Evolutionary conservation across 2,888 invertebrate genomes (phyloP).

Genomic region (Monopis laevigella): DNA sequence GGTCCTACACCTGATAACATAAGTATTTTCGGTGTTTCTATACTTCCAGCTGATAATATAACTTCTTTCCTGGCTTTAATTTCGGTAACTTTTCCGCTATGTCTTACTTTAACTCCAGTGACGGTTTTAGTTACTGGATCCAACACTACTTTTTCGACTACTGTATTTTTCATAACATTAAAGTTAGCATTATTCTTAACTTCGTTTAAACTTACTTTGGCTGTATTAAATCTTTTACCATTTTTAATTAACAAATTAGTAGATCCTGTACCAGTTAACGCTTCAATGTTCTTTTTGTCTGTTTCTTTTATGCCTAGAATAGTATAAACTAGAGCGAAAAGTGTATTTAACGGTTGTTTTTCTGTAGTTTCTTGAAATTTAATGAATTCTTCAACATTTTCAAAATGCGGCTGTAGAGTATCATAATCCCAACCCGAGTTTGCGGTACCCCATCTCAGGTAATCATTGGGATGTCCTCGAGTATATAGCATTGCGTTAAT

Average conservation of each 20-base stretch:
- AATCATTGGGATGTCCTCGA: conserved; percentile 64
- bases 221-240: conserved; percentile 58
- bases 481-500: conserved; percentile 72
- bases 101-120: conserved; percentile 40
- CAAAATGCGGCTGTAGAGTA: conserved; percentile 45
- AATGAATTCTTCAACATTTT: conserved; percentile 42
- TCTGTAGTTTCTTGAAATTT: conserved; percentile 16
- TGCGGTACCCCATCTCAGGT: conserved; percentile 63
- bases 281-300: conserved; percentile 37
- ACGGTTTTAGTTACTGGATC: conserved; percentile 43
- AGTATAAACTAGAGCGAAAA: conserved; percentile 36
- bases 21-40: conserved; percentile 57
- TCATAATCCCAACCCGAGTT: conserved; percentile 65
- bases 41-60: conserved; percentile 54
- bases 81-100: conserved; percentile 31
- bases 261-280: conserved; percentile 50
- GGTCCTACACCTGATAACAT: conserved; percentile 64
- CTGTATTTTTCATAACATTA: conserved; percentile 50
- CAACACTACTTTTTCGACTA: conserved; percentile 56
- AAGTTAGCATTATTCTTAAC: conserved; percentile 29
- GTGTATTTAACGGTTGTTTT: conserved; percentile 22
- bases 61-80: conserved; percentile 49
- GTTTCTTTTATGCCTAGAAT: conserved; percentile 40
- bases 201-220: conserved; percentile 48
- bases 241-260: conserved; percentile 45